These are phyloP conservation scores for Cygnus olor DNA, from an alignment of 2,797 vertebrate species.

Conservation along the genomic window DNA sequence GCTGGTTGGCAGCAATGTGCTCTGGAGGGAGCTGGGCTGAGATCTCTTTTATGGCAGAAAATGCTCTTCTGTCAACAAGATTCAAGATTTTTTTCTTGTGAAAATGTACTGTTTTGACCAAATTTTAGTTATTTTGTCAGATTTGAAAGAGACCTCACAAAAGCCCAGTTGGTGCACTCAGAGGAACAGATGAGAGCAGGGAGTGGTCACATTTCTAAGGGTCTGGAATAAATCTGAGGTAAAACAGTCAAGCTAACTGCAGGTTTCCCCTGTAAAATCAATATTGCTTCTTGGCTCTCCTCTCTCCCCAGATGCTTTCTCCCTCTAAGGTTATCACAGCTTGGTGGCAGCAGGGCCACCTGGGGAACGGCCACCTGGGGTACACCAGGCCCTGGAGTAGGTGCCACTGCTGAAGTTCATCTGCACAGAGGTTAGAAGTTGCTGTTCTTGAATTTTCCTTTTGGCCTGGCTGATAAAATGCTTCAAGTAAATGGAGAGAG, in stretches of 20 bases:
- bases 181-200: neutral
- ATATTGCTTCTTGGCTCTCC: neutral
- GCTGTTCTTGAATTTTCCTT: neutral
- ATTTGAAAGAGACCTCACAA: neutral
- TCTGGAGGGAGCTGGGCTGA: neutral
- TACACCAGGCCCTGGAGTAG: neutral
- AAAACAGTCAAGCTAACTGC: neutral
- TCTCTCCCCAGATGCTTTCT: neutral
- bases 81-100: neutral
- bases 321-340: neutral
- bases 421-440: neutral
- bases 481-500: neutral
- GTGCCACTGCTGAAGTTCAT: neutral
- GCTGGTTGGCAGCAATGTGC: neutral
- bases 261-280: neutral
- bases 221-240: neutral
- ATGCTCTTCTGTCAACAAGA: neutral
- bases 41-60: neutral
- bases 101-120: neutral
- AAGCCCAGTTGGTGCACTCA: neutral
- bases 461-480: neutral
- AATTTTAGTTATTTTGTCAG: neutral
- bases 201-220: neutral
- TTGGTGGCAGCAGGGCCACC: fast-evolving
- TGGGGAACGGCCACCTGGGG: neutral